Percentiles rank a stretch among this genome's conserved stretches.
phyloP scores from a whole-genome alignment of 2,888 invertebrate genomes.

The Acholoe squamosa region DNA sequence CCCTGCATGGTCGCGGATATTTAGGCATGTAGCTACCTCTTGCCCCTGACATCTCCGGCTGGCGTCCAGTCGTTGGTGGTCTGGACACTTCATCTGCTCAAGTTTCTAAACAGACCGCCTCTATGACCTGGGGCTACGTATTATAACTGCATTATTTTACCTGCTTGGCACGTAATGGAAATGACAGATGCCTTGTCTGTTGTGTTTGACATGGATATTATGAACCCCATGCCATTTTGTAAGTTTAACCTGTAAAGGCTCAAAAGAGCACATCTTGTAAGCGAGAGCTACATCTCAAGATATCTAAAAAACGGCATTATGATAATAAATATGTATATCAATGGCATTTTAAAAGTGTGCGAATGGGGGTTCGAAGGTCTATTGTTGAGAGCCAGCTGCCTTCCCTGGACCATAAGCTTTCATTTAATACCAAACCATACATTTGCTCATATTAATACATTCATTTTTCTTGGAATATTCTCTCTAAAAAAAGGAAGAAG shows the following conservation, averaged over 20 bases:
- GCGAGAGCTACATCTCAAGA: too few relatives aligned
- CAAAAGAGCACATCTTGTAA: background rate
- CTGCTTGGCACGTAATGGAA: slow-evolving; percentile 10
- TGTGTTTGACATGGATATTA: background rate
- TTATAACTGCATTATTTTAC: slow-evolving; percentile 44
- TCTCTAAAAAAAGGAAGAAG: too few relatives aligned
- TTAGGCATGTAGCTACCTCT: slow-evolving; percentile 9
- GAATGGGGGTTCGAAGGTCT: too few relatives aligned
- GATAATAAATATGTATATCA: too few relatives aligned
- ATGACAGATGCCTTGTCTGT: background rate
- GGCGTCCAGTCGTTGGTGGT: slow-evolving; percentile 40
- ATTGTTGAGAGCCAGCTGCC: too few relatives aligned
- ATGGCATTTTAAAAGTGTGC: too few relatives aligned
- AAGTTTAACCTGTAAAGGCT: background rate
- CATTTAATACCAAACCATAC: too few relatives aligned
- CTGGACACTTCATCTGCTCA: slow-evolving; percentile 32
- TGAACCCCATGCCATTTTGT: background rate
- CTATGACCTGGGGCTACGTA: background rate
- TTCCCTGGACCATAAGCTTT: too few relatives aligned
- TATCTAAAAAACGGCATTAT: too few relatives aligned
- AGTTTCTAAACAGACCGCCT: slow-evolving; percentile 35
- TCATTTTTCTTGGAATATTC: too few relatives aligned
- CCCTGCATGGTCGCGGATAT: background rate
- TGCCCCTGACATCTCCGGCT: slow-evolving; percentile 1
- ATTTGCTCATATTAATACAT: too few relatives aligned